These are phyloP conservation scores for Sitobion miscanthi DNA, from an alignment of 1,140 invertebrate species.

Conservation along the genomic window DNA sequence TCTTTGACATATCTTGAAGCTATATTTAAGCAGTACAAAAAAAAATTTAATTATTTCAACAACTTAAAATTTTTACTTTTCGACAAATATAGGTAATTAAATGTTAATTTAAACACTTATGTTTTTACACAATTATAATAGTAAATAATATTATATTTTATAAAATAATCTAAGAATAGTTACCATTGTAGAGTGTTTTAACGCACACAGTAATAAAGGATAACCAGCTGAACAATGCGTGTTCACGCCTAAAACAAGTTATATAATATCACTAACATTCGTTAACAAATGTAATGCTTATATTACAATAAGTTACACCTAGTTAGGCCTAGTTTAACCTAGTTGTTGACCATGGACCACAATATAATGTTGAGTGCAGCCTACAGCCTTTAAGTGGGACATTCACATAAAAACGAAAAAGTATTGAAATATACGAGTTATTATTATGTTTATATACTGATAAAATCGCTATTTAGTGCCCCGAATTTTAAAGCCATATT, in stretches of 20 bases:
- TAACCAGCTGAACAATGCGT: constrained; percentile 22
- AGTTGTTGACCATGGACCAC: no score
- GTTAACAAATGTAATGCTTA: neutral
- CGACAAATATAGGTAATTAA: no score
- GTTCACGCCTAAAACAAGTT: neutral
- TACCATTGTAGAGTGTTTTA: constrained; percentile 31
- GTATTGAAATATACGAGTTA: no score
- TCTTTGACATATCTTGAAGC: neutral
- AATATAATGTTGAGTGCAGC: no score
- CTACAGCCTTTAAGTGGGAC: no score
- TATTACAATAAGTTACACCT: neutral
- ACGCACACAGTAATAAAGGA: neutral
- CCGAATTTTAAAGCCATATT: no score
- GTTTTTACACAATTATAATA: no score
- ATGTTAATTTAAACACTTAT: neutral
- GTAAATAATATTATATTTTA: no score
- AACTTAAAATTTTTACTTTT: neutral
- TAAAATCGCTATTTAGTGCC: no score
- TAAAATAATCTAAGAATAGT: neutral
- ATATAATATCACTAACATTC: neutral
- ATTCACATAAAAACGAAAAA: no score
- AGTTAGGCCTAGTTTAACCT: no score
- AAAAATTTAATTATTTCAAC: neutral
- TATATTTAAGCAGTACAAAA: neutral
- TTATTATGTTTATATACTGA: no score